Conservation (phyloP, 2,888 invertebrate genomes). For the Eupithecia subumbrata region DNA sequence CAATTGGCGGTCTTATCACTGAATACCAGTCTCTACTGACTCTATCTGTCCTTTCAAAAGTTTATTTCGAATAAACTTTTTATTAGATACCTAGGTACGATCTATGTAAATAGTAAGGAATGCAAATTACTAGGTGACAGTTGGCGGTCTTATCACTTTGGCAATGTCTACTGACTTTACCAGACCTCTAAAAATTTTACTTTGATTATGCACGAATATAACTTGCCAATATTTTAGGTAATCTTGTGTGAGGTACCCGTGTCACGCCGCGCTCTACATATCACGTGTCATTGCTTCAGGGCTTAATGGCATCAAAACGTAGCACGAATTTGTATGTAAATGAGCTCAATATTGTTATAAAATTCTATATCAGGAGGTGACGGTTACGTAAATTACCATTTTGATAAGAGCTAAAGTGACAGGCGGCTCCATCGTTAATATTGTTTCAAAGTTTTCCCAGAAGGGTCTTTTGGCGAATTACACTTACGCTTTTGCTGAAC, state of each 20-base stretch:
- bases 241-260: not conserved
- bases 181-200: not conserved
- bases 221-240: slow-evolving; percentile 7
- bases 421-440: slow-evolving; percentile 28
- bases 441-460: slow-evolving; percentile 16
- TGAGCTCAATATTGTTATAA: slow-evolving; percentile 35
- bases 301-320: slow-evolving; percentile 24
- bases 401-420: slow-evolving; percentile 37
- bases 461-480: slow-evolving; percentile 18
- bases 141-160: not conserved
- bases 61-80: not conserved
- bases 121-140: not conserved
- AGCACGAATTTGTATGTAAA: slow-evolving; percentile 37
- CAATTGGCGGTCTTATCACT: not conserved
- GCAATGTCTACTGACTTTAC: not conserved
- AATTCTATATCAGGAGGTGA: slow-evolving; percentile 37
- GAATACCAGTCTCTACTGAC: not conserved
- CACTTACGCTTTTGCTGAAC: not conserved
- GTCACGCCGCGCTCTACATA: not conserved
- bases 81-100: not conserved
- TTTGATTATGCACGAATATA: slow-evolving; percentile 3
- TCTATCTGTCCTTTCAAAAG: not conserved
- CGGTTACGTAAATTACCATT: slow-evolving; percentile 33
- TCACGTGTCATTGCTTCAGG: slow-evolving; percentile 20
- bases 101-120: not conserved